These are phyloP conservation scores for Loris lydekkerianus DNA, from an alignment of 2,797 vertebrate species.

Conservation along the genomic window DNA sequence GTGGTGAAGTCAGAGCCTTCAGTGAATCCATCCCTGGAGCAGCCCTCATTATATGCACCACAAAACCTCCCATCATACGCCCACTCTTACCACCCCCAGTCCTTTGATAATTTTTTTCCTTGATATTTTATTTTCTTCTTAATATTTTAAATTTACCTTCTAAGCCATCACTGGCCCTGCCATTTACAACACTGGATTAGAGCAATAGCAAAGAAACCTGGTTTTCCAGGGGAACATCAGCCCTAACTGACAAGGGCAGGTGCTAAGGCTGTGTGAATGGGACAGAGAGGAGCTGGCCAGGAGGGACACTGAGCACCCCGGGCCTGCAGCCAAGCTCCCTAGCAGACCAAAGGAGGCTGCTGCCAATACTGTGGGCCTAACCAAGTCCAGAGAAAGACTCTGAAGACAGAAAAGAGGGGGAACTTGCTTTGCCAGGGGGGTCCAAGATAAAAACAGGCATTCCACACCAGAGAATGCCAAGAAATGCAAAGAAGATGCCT, in stretches of 20 bases:
- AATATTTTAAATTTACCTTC: slow-evolving; percentile 31
- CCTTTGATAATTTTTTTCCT: background rate
- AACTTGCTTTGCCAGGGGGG: background rate
- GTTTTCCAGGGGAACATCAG: background rate
- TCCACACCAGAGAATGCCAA: background rate
- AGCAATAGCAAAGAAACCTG: background rate
- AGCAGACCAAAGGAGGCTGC: background rate
- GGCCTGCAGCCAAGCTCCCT: background rate
- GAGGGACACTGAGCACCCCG: background rate
- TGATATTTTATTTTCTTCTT: background rate
- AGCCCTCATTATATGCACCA: too few relatives aligned
- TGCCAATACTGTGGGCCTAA: background rate
- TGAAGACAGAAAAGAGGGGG: background rate
- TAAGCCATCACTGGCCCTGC: background rate
- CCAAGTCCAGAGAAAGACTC: background rate
- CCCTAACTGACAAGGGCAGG: background rate
- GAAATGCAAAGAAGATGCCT: background rate
- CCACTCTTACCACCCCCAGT: background rate
- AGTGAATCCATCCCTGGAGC: background rate
- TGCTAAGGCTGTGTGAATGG: background rate
- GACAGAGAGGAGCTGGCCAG: background rate
- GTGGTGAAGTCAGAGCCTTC: background rate
- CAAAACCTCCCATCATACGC: background rate
- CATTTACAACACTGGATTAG: background rate
- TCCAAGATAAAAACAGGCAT: background rate